Evolutionary conservation across 2,888 invertebrate genomes (phyloP).

Genomic region (Acronicta psi): DNA sequence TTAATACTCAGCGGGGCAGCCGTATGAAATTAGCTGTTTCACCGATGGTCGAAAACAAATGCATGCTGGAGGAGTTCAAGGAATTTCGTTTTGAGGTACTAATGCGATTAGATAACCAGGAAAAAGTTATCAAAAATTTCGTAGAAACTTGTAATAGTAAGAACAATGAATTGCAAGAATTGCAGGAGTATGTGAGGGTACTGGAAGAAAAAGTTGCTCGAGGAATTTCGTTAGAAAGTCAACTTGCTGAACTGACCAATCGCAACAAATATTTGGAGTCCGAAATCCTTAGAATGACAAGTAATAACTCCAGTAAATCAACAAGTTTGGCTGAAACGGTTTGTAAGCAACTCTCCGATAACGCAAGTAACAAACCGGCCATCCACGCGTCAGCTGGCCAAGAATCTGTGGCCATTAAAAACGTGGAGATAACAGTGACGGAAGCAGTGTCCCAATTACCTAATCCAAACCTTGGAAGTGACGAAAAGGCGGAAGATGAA

Average conservation of each 20-base stretch:
- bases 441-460: neutral
- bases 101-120: neutral
- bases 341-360: neutral
- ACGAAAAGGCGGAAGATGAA: neutral
- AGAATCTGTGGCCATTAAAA: constrained; percentile 9
- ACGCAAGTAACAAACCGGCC: neutral
- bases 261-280: constrained; percentile 1
- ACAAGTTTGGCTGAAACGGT: constrained; percentile 3
- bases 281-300: neutral
- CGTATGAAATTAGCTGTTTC: neutral
- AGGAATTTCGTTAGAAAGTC: constrained; percentile 1
- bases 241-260: neutral
- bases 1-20: neutral
- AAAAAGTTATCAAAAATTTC: no score
- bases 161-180: constrained; percentile 6
- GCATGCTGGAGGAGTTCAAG: neutral
- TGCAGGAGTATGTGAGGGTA: constrained; percentile 4
- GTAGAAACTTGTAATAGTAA: neutral
- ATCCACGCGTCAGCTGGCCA: neutral
- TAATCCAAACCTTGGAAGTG: neutral
- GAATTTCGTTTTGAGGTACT: neutral
- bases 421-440: neutral
- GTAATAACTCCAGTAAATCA: neutral
- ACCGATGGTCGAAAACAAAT: neutral
- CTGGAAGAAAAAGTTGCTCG: constrained; percentile 2